These are phyloP conservation scores for Scopus umbretta DNA, from an alignment of 2,113 vertebrate genomes.

Conservation along the genomic window DNA sequence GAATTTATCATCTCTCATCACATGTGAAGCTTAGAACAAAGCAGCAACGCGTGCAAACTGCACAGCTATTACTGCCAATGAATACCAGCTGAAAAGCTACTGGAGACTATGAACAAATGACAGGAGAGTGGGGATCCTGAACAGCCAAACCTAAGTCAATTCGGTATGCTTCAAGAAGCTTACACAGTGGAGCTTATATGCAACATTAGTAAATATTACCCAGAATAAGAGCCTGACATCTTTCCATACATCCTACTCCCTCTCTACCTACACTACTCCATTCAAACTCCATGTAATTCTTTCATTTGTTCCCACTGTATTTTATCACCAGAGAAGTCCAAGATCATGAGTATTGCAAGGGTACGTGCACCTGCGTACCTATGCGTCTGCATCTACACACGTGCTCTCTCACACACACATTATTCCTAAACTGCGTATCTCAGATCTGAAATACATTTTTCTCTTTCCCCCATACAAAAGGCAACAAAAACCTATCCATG, in stretches of 20 bases:
- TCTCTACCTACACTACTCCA: neutral
- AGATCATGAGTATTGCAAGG: neutral
- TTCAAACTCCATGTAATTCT: neutral
- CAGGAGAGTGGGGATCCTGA: neutral
- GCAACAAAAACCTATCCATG: neutral
- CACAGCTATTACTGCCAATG: slow-evolving; percentile 13
- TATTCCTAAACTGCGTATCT: neutral
- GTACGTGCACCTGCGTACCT: neutral
- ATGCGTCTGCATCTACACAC: neutral
- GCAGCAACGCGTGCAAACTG: neutral
- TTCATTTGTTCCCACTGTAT: neutral
- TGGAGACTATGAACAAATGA: neutral
- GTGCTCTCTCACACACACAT: neutral
- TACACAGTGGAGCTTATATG: neutral
- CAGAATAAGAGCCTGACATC: neutral
- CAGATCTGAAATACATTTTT: neutral
- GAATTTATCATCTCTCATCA: slow-evolving; percentile 58
- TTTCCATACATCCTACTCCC: neutral
- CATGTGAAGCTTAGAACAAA: slow-evolving; percentile 45
- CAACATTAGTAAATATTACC: neutral
- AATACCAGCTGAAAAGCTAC: neutral
- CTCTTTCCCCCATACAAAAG: neutral
- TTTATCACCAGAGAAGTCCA: neutral
- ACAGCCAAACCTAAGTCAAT: neutral
- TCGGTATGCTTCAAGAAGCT: neutral